Conservation (phyloP, 2,888 invertebrate genomes). For the Tachystola acroxantha region DNA sequence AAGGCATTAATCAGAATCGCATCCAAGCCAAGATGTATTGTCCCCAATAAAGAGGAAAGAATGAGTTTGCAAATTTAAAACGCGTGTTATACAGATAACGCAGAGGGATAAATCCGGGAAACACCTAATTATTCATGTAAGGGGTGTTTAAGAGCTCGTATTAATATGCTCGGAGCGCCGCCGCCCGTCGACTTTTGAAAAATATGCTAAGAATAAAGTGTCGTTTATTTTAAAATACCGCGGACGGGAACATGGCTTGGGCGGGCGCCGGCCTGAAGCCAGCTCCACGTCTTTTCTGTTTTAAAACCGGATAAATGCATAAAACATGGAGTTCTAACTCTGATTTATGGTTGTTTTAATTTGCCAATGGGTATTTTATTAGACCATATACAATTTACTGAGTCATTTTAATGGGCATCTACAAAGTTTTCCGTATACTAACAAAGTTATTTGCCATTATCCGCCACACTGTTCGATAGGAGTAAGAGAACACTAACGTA, state of each 20-base stretch:
- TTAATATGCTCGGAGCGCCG: conserved; percentile 55
- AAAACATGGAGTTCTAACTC: conserved; percentile 31
- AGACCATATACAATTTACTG: no score
- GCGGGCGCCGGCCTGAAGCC: conserved; percentile 45
- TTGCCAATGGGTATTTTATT: background rate
- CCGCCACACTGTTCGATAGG: conserved; percentile 14
- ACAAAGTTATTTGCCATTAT: conserved; percentile 14
- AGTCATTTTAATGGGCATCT: no score
- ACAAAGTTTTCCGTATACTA: background rate
- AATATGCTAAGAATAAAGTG: conserved; percentile 57
- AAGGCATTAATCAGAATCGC: conserved; percentile 74
- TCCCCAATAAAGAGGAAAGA: conserved; percentile 74
- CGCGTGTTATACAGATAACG: conserved; percentile 72
- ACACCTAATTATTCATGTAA: conserved; percentile 77
- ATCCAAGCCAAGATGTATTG: conserved; percentile 69
- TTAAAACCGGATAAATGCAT: conserved; percentile 47
- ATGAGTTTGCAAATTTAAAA: conserved; percentile 74
- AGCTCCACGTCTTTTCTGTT: conserved; percentile 45
- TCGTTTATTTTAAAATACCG: conserved; percentile 60
- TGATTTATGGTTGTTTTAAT: conserved; percentile 14
- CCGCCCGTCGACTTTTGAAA: conserved; percentile 42
- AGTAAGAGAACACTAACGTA: conserved; percentile 30
- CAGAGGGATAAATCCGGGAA: conserved; percentile 58
- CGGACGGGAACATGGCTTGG: conserved; percentile 63
- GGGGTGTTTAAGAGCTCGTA: conserved; percentile 69